Conservation (phyloP, 2,888 invertebrate species). For the Sepioteuthis lessoniana region DNA sequence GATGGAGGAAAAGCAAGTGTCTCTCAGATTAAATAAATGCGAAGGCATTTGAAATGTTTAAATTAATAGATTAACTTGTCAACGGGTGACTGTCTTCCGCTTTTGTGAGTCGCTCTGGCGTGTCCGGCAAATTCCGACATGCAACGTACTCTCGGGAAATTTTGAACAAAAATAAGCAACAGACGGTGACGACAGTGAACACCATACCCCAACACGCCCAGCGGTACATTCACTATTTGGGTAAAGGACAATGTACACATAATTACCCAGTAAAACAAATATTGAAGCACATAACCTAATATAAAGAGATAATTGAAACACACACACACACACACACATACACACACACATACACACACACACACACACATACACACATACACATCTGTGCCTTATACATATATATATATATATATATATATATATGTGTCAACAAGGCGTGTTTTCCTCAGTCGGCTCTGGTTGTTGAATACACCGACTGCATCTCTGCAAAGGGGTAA, state of each 20-base stretch:
- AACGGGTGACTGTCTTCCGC: not conserved
- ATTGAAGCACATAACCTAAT: not conserved
- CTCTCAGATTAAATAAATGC: not conserved
- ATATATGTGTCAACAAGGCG: too few species aligned
- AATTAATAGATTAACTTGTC: constrained; percentile 16
- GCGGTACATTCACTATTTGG: not conserved
- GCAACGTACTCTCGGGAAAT: not conserved
- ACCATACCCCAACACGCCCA: not conserved
- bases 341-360: too few species aligned
- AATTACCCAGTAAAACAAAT: not conserved
- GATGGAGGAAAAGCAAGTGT: not conserved
- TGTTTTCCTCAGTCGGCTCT: too few species aligned
- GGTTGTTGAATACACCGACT: too few species aligned
- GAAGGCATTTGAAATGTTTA: not conserved
- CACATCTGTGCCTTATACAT: too few species aligned
- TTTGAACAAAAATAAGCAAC: not conserved
- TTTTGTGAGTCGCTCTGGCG: not conserved
- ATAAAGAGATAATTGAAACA: too few species aligned
- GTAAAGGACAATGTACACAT: not conserved
- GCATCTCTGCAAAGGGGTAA: too few species aligned
- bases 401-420: too few species aligned
- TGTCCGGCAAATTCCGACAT: not conserved
- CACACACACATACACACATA: too few species aligned
- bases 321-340: too few species aligned
- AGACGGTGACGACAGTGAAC: not conserved